Conservation (phyloP, 2,888 invertebrate genomes). For the Taenaris catops region DNA sequence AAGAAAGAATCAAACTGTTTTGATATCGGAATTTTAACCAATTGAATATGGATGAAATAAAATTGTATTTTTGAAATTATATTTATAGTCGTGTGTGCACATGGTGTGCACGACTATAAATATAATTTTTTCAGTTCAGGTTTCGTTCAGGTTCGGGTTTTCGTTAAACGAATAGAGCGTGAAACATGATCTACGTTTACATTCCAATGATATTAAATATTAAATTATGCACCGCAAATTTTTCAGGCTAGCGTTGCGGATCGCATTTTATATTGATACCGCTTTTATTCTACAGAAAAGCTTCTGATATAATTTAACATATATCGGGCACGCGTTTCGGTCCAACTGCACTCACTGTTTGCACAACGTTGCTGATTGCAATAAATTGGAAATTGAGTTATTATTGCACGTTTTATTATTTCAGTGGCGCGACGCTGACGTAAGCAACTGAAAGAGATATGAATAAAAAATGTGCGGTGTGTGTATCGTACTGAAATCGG, state of each 20-base stretch:
- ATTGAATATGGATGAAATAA: too few species aligned
- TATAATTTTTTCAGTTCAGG: background rate
- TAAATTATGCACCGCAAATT: conserved; percentile 9
- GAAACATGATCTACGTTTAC: conserved; percentile 8
- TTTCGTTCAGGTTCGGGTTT: too few species aligned
- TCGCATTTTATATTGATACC: conserved; percentile 17
- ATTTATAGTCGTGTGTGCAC: too few species aligned
- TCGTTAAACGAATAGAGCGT: conserved; percentile 7
- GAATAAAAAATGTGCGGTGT: conserved; percentile 15
- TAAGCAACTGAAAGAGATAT: conserved; percentile 16
- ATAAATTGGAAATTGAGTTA: conserved; percentile 28
- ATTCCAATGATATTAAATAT: conserved; percentile 9
- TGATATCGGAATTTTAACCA: too few species aligned
- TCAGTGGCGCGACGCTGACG: conserved; percentile 19
- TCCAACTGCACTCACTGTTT: conserved; percentile 15
- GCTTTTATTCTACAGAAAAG: conserved; percentile 14
- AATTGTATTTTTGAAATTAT: too few species aligned
- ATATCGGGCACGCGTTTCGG: conserved; percentile 10
- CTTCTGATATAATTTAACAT: conserved; percentile 16
- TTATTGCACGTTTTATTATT: conserved; percentile 23
- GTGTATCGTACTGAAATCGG: background rate
- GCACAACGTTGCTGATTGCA: conserved; percentile 22
- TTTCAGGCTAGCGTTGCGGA: conserved; percentile 13
- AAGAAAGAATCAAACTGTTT: too few species aligned
- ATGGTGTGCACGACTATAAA: too few species aligned